Evolutionary conservation across 2,113 vertebrate species (phyloP), one percentile per base, ranked within the genome.

Genomic region (Corapipo altera): DNA sequence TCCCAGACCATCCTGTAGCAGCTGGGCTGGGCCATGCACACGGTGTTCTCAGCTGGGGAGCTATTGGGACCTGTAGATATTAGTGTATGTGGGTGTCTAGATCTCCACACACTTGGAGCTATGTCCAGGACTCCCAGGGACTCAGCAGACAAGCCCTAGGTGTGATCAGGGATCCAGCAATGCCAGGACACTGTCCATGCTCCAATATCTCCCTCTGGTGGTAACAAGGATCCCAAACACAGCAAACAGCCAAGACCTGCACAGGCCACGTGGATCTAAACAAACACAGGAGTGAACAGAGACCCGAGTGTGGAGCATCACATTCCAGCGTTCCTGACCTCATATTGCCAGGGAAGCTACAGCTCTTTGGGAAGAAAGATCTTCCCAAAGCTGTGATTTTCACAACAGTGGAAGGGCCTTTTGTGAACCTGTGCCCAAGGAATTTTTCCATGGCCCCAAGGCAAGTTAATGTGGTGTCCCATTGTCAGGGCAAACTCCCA

Each of bases 201-300:
- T 91, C 59, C 17, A 61, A 82, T 12, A 70, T 44, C 74, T 46
- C 88, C 85, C 81, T 88, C 92, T 97, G 55, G 59, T 74, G 85
- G 85, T 41, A 96, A 32, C 23, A 44, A 33, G 55, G 37, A 83
- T 73, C 12, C 17, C 61, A 77, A 48, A 48, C 35, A 19, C 2
- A 14, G 64, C 55, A 58, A 23, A 23, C 15, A 71, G 43, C 23
- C 2, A 7, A 83, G 30, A 72, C 33, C 32, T 30, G 35, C 39
- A 55, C 61, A 64, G 52, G 23, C 46, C 12, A 6, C 4, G 8
- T 1, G 23, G 37, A 59, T 35, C 55, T 77, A 21, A 84, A 61
- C 39, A 18, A 75, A 14, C 24, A 66, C 12, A 4, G n/a, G 24
- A 32, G 3, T 4, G 22, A 71, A 1, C 1, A 24, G 69, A 65